Evolutionary conservation across 2,113 vertebrate species (phyloP).

Genomic region (Lynx canadensis): DNA sequence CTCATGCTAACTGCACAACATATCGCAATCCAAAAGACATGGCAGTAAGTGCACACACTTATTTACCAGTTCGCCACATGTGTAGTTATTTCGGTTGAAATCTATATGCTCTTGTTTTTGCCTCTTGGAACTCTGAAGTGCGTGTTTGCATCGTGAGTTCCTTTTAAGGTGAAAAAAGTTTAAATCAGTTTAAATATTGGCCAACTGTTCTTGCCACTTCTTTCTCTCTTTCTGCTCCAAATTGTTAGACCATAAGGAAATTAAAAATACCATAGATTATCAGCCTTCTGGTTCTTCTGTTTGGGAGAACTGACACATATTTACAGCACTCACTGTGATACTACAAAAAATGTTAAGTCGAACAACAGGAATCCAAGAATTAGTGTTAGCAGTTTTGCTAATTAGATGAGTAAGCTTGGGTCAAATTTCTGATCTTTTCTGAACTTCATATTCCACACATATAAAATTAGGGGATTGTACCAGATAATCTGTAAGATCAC

Average conservation of each 20-base stretch:
- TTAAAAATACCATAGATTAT: neutral
- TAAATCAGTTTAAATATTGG: neutral
- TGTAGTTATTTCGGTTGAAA: neutral
- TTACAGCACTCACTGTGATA: neutral
- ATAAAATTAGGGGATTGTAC: neutral
- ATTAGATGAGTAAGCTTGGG: neutral
- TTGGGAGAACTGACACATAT: neutral
- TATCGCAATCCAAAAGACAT: neutral
- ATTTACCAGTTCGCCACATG: neutral
- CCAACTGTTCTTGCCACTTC: neutral
- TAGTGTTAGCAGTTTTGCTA: neutral
- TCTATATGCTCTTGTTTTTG: neutral
- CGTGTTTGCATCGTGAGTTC: neutral
- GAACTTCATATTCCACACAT: neutral
- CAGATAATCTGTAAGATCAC: neutral
- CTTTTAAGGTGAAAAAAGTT: neutral
- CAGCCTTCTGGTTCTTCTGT: conserved; percentile 1
- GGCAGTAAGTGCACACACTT: neutral
- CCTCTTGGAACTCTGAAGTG: neutral
- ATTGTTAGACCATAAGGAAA: neutral
- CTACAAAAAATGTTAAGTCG: neutral
- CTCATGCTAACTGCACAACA: neutral
- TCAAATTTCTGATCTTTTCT: neutral
- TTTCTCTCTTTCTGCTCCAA: neutral
- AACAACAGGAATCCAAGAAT: neutral